Conservation (phyloP, 2,888 invertebrate species). For the Elmis aenea region DNA sequence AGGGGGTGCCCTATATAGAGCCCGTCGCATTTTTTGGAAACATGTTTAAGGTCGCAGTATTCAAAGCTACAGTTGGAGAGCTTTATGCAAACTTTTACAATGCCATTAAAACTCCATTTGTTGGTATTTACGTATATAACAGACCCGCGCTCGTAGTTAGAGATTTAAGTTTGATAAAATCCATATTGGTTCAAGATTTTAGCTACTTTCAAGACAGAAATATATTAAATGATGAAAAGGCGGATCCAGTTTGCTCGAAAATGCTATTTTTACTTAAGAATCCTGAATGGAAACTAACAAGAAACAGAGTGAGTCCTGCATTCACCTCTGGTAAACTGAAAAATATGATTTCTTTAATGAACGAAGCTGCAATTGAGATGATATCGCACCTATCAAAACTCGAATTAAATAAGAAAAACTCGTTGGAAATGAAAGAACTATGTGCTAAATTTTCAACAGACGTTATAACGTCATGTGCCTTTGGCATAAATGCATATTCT, state of each 20-base stretch:
- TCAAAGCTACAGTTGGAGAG: conserved; percentile 35
- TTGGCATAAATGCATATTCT: conserved; percentile 44
- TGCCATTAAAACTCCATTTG: conserved; percentile 32
- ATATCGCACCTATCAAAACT: not conserved
- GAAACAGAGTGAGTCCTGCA: conserved; percentile 51
- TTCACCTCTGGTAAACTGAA: conserved; percentile 54
- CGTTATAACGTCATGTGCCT: conserved; percentile 46
- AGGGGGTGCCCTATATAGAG: conserved; percentile 38
- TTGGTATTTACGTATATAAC: conserved; percentile 50
- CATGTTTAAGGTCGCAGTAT: conserved; percentile 37
- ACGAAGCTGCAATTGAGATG: conserved; percentile 35
- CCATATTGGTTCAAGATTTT: conserved; percentile 48
- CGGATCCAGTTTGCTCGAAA: conserved; percentile 43
- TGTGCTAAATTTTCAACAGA: conserved; percentile 45
- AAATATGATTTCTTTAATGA: conserved; percentile 48
- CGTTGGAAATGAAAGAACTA: conserved; percentile 36
- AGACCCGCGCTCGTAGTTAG: conserved; percentile 47
- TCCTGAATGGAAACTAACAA: conserved; percentile 50
- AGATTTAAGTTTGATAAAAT: conserved; percentile 47
- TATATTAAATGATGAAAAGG: conserved; percentile 41
- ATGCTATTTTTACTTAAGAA: conserved; percentile 47
- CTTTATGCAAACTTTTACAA: conserved; percentile 33
- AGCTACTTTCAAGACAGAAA: conserved; percentile 48
- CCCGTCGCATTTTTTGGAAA: conserved; percentile 46
- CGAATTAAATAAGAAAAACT: not conserved